A percentile compares a stretch with the other conserved stretches of the same genome.
Conservation (phyloP, 2,888 invertebrate species). For the Lissonota sp. region DNA sequence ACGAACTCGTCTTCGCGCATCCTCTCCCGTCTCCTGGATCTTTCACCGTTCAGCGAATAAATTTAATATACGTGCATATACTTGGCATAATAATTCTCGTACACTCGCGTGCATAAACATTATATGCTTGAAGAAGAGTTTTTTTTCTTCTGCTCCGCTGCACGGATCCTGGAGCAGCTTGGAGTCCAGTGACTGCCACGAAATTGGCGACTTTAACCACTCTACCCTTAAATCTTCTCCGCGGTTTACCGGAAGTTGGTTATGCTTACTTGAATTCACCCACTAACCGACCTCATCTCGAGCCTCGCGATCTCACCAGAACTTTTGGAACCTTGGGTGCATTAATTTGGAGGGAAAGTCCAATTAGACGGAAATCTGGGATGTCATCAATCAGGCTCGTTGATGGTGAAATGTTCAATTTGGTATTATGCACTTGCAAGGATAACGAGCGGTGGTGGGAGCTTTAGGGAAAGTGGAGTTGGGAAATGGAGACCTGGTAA, state of each 20-base stretch:
- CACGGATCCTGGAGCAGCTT: background rate
- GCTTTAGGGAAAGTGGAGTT: too few relatives aligned
- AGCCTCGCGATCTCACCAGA: too few relatives aligned
- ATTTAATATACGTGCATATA: constrained; percentile 22
- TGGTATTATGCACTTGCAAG: too few relatives aligned
- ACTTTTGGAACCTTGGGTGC: too few relatives aligned
- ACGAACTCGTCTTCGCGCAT: constrained; percentile 62
- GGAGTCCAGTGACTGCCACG: constrained; percentile 25
- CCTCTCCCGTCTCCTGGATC: constrained; percentile 44
- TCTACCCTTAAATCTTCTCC: constrained; percentile 36
- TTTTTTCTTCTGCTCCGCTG: background rate
- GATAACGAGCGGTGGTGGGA: too few relatives aligned
- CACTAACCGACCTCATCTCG: too few relatives aligned
- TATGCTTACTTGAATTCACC: constrained; percentile 24
- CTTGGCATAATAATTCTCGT: constrained; percentile 7
- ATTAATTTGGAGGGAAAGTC: too few relatives aligned
- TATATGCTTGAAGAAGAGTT: background rate
- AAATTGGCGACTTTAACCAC: constrained; percentile 38
- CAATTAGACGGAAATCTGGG: too few relatives aligned
- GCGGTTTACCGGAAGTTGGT: constrained; percentile 48
- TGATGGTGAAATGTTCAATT: too few relatives aligned
- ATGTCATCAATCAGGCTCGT: too few relatives aligned
- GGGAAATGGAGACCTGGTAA: constrained; percentile 43
- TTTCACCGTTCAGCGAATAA: constrained; percentile 42
- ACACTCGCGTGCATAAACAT: background rate